Base-by-base conservation (phyloP, 2,797 vertebrate genomes). In the Dipus sagitta region DNA sequence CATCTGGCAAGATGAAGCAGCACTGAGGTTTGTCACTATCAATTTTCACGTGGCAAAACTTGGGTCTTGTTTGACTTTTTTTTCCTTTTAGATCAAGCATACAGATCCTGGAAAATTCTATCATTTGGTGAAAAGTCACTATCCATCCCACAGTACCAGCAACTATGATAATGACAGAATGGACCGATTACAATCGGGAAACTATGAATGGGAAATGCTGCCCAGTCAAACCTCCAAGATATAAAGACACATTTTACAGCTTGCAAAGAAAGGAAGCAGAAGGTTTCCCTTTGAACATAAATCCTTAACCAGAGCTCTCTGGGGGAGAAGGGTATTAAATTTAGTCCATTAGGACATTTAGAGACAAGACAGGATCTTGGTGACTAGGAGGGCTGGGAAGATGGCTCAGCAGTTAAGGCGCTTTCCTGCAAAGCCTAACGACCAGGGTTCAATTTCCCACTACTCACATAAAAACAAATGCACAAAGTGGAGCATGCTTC, bases 341-440 rank as follows among this genome's bases (percentile, higher is more conserved):
- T 83, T 68, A 90, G 77, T 92, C 89, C 89, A 91, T 17, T 71
- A 54, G 77, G 88, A 92, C 81, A 58, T 86, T 91, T 95, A 90
- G 62, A 92, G 92, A 82, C 6, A 65, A 86, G 26, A 80, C 47
- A 95, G 83, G 90, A 96, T 17, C 95, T 34, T 75, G 60, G 80
- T 47, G 83, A 70, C 17, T 26, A 88, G 42, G 70, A 94, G 54
- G 54, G 54, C 54, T 58, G 54, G 54, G 17, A 17, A 58, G 54
- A 58, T 58, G 13, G 54, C 54, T 58, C 17, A 17, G 54, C 17
- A 17, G 54, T 58, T 58, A 58, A 58, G 54, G 13, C 1, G 3
- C 54, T 58, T 58, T 14, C 54, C 17, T 58, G 54, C 54, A 58
- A 58, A 58, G 54, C 54, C 17, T 58, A 17, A 58, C 13, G 13